Conservation (phyloP, 2,888 invertebrate genomes). For the Microctonus aethiopoides region DNA sequence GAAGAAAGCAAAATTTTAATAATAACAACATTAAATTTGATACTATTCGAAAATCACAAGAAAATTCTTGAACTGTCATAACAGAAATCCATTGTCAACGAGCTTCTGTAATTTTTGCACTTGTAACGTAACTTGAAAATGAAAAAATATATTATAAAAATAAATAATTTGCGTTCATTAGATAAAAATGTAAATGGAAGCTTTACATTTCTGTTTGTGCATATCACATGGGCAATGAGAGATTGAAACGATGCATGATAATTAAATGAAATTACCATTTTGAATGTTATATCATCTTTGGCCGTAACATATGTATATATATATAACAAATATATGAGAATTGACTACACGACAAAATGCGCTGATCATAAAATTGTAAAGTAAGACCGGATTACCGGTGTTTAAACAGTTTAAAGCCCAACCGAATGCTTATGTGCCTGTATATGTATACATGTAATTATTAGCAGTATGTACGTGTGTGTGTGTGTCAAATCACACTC, state of each 20-base stretch:
- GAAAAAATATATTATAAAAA: slow-evolving; percentile 34
- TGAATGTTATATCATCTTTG: not conserved
- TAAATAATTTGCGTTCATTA: slow-evolving; percentile 17
- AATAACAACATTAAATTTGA: not conserved
- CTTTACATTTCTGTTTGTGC: slow-evolving; percentile 8
- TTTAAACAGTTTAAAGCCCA: slow-evolving; percentile 44
- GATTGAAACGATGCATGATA: not conserved
- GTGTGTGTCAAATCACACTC: not conserved
- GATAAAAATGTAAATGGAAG: not conserved
- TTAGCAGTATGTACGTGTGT: not conserved
- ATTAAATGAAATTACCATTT: not conserved
- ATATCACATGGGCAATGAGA: not conserved
- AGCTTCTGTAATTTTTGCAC: not conserved
- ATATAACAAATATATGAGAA: not conserved
- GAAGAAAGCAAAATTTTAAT: slow-evolving; percentile 40
- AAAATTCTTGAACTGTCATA: not conserved
- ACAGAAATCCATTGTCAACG: not conserved
- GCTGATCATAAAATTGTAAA: slow-evolving; percentile 4
- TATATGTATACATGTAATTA: not conserved
- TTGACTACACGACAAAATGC: not conserved
- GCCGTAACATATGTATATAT: not conserved
- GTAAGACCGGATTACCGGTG: slow-evolving; percentile 45
- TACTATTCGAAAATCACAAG: not conserved
- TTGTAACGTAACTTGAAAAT: not conserved
- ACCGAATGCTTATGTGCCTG: slow-evolving; percentile 30